Percentiles rank a stretch among this genome's conserved stretches.
phyloP scores from a whole-genome alignment of 1,140 invertebrate genomes.

The Dinothrombium tinctorium region DNA sequence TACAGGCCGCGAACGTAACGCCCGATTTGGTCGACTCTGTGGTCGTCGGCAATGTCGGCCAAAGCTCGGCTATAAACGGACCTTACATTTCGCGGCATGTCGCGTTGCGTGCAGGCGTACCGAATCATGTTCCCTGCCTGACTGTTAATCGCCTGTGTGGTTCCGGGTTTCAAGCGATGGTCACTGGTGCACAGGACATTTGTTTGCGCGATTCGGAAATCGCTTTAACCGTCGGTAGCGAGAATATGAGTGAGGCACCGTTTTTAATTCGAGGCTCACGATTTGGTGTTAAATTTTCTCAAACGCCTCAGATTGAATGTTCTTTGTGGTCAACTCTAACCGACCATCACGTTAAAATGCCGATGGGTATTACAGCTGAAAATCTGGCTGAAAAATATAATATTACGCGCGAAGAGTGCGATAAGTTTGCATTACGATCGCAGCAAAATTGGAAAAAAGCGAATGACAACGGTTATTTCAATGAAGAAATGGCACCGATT shows the following conservation, averaged over 20 bases:
- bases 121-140: conserved; percentile 49
- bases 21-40: no score
- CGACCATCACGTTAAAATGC: no score
- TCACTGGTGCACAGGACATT: conserved; percentile 42
- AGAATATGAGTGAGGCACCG: conserved; percentile 97
- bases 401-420: no score
- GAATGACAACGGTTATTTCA: conserved; percentile 61
- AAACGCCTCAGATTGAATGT: no score
- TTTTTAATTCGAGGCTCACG: no score
- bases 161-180: conserved; percentile 6
- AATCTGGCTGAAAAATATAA: conserved; percentile 79
- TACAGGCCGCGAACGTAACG: no score
- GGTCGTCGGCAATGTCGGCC: no score
- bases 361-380: no score
- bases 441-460: conserved; percentile 42
- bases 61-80: no score
- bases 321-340: conserved; percentile 71
- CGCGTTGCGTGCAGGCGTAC: conserved; percentile 54
- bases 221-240: conserved; percentile 76
- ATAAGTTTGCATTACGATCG: conserved; percentile 65
- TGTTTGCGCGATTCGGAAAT: no score
- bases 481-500: conserved; percentile 67
- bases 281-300: no score
- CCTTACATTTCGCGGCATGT: no score
- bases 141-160: conserved; percentile 50